phyloP scores from a whole-genome alignment of 2,797 vertebrate species.

The Enteromius treurensis region DNA sequence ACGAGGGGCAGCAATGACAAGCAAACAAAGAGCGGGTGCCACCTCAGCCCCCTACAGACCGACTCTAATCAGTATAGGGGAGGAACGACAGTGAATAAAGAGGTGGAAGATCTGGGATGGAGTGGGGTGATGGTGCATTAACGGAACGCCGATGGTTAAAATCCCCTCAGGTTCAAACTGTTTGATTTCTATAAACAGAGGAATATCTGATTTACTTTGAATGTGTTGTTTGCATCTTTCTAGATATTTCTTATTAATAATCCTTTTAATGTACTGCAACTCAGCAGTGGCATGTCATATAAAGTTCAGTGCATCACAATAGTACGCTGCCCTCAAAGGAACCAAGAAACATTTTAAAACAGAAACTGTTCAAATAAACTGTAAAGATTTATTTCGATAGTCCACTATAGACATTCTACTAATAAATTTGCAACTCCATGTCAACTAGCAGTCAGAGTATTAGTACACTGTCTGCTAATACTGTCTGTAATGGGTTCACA shows the following conservation, averaged over 20 bases:
- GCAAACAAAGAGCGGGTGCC: conserved; percentile 79
- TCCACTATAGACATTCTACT: no score
- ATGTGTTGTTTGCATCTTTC: not conserved
- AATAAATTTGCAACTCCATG: no score
- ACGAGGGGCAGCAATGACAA: conserved; percentile 84
- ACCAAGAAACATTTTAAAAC: not conserved
- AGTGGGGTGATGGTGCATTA: not conserved
- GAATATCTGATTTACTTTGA: not conserved
- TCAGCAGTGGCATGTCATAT: not conserved
- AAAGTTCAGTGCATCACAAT: not conserved
- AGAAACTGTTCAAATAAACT: not conserved
- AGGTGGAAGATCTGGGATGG: conserved; percentile 50
- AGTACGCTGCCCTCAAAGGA: not conserved
- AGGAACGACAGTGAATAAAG: conserved; percentile 43
- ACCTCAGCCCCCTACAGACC: conserved; percentile 65
- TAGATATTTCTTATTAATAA: not conserved
- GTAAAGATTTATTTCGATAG: no score
- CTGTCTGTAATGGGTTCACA: no score
- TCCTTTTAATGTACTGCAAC: not conserved
- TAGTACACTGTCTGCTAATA: no score
- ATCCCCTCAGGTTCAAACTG: not conserved
- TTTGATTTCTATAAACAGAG: not conserved
- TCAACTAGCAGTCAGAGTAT: no score
- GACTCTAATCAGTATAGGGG: conserved; percentile 57
- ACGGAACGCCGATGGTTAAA: not conserved